Percentiles rank a stretch among this genome's conserved stretches.
phyloP scores from a whole-genome alignment of 1,140 invertebrate species.

The Diuraphis noxia region DNA sequence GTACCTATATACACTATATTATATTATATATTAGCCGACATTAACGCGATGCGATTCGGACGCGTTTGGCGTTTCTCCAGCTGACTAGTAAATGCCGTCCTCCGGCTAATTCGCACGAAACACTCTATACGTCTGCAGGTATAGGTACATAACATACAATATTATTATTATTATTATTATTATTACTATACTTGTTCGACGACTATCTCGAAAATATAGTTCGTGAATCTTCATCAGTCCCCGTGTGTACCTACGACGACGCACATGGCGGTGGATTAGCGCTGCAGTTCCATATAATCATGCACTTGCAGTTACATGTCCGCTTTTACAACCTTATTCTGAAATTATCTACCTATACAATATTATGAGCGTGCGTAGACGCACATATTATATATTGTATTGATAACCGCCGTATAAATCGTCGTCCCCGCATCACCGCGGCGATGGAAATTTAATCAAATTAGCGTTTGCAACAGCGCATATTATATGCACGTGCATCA shows the following conservation, averaged over 20 bases:
- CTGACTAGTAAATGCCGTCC: neutral
- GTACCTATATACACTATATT: too few species aligned
- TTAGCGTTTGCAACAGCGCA: neutral
- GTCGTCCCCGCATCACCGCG: neutral
- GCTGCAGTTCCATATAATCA: too few species aligned
- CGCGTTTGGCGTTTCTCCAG: slow-evolving; percentile 10
- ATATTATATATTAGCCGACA: too few species aligned
- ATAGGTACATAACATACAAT: too few species aligned
- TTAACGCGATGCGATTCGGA: neutral
- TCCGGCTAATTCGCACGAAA: neutral
- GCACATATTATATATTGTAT: too few species aligned
- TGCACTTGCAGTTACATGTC: neutral
- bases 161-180: neutral
- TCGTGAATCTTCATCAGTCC: neutral
- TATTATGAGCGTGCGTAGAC: neutral
- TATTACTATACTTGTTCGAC: neutral
- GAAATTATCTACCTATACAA: neutral
- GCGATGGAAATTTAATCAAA: neutral
- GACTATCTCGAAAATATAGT: slow-evolving; percentile 9
- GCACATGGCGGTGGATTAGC: neutral
- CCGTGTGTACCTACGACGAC: too few species aligned
- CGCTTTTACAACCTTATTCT: neutral
- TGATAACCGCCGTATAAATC: neutral
- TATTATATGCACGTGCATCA: neutral
- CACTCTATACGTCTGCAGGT: neutral